A percentile compares a stretch with the other conserved stretches of the same genome.
Evolutionary conservation across 2,888 invertebrate genomes (phyloP).

Genomic region (Leptopilina myrica): DNA sequence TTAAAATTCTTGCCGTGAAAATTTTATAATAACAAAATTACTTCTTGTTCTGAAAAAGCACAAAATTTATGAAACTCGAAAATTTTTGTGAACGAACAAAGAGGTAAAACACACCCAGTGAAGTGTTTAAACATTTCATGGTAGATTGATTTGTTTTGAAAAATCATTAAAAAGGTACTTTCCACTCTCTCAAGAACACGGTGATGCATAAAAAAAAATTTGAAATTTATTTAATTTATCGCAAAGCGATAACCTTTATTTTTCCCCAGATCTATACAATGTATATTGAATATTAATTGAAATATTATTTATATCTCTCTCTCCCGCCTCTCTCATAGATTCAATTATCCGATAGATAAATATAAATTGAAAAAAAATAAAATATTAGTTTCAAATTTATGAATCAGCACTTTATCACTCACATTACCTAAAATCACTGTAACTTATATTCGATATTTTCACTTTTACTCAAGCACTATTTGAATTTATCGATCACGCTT

Average conservation of each 20-base stretch:
- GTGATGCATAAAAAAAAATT: conserved; percentile 10
- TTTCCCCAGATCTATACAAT: background rate
- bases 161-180: conserved; percentile 26
- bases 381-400: background rate
- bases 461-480: conserved; percentile 16
- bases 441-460: background rate
- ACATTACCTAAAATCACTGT: conserved; percentile 11
- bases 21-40: background rate
- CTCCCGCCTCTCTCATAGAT: background rate
- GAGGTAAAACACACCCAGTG: conserved; percentile 26
- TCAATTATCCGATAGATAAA: background rate
- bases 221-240: conserved; percentile 5
- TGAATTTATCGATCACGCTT: background rate
- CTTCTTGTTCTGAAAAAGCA: background rate
- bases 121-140: conserved; percentile 36
- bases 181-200: background rate
- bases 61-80: background rate
- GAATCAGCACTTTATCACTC: conserved; percentile 21
- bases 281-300: background rate
- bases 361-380: background rate
- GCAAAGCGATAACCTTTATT: background rate
- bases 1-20: background rate
- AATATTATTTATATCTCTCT: background rate
- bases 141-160: conserved; percentile 26
- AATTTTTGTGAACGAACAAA: conserved; percentile 14